Evolutionary conservation across 1,140 invertebrate genomes (phyloP).

Genomic region (Pomacea maculata): DNA sequence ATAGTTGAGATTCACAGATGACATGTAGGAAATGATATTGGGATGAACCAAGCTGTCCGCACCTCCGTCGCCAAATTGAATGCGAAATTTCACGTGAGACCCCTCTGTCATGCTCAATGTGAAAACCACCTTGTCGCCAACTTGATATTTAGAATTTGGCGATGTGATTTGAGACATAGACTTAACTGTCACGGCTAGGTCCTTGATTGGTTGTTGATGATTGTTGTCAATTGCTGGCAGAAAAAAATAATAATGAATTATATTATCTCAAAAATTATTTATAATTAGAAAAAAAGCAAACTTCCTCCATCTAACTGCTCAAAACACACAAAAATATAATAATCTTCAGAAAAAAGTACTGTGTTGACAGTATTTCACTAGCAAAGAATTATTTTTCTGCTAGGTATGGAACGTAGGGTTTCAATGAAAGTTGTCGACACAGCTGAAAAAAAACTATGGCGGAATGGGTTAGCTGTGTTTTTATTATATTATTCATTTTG

Average conservation of each 20-base stretch:
- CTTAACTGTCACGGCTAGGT: conserved; percentile 14
- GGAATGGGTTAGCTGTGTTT: too few relatives aligned
- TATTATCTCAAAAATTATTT: too few relatives aligned
- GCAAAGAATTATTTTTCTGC: too few relatives aligned
- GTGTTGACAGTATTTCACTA: too few relatives aligned
- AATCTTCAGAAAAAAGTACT: too few relatives aligned
- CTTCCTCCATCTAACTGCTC: too few relatives aligned
- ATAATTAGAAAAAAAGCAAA: too few relatives aligned
- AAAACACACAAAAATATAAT: too few relatives aligned
- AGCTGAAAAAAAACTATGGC: too few relatives aligned
- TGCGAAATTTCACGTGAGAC: conserved; percentile 36
- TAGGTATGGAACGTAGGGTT: too few relatives aligned
- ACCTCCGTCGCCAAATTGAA: conserved; percentile 38
- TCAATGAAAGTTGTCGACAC: too few relatives aligned
- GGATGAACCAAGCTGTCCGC: conserved; percentile 9
- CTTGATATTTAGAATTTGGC: neutral
- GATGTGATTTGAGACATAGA: conserved; percentile 5
- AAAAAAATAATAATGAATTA: conserved; percentile 6
- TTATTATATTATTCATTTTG: too few relatives aligned
- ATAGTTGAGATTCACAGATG: conserved; percentile 23
- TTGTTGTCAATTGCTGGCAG: conserved; percentile 32
- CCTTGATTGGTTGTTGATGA: conserved; percentile 32
- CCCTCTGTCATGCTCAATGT: conserved; percentile 28
- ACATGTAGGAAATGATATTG: conserved; percentile 31
- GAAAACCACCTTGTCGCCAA: conserved; percentile 25